These are phyloP conservation scores for Acanthornis magna DNA, from an alignment of 2,797 vertebrate species.

Conservation along the genomic window DNA sequence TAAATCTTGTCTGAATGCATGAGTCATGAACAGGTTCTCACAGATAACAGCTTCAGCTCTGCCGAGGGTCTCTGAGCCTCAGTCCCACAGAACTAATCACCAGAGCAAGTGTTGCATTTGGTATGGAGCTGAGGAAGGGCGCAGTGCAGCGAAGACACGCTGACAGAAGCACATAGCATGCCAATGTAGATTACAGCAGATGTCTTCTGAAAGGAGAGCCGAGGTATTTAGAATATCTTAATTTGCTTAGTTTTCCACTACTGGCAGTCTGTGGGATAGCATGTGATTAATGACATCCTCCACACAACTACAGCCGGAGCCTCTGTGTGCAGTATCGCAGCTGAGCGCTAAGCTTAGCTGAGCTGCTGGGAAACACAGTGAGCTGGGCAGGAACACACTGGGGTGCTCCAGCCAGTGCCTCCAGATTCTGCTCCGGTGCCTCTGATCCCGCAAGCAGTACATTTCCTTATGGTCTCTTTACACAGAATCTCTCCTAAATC, in stretches of 20 bases:
- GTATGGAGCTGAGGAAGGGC: background rate
- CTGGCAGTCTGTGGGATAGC: conserved; percentile 16
- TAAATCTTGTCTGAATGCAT: background rate
- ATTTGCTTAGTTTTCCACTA: conserved; percentile 42
- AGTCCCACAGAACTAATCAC: background rate
- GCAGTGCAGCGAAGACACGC: fast-evolving
- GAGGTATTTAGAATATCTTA: conserved; percentile 31
- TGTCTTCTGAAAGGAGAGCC: conserved; percentile 3
- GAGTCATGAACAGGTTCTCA: background rate
- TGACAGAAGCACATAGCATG: background rate
- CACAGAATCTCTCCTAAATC: background rate
- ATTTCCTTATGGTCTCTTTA: background rate
- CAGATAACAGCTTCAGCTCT: background rate
- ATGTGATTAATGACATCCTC: conserved; percentile 26
- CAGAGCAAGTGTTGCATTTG: background rate
- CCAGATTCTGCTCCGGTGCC: background rate
- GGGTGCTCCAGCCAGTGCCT: background rate
- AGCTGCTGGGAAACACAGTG: background rate
- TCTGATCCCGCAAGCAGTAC: background rate
- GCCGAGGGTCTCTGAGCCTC: background rate
- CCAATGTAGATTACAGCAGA: conserved; percentile 11
- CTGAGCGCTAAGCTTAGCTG: background rate
- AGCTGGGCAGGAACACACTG: background rate
- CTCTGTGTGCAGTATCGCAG: fast-evolving
- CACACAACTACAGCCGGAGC: background rate